Conservation (phyloP, 1,140 invertebrate genomes). For the Drosophila subpulchrella region DNA sequence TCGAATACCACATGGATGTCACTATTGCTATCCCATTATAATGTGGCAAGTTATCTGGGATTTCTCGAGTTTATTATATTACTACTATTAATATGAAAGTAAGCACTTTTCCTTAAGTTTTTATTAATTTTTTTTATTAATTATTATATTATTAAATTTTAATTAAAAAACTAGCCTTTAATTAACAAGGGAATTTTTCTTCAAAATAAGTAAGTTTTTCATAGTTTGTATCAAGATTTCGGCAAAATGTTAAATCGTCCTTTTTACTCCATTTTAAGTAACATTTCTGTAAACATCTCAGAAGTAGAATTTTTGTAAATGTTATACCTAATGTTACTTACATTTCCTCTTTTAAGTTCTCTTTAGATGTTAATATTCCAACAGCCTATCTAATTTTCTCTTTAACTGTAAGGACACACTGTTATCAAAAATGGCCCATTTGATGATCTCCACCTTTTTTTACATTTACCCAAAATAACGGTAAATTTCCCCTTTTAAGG, state of each 20-base stretch:
- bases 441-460: slow-evolving; percentile 5
- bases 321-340: neutral
- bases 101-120: too few species aligned
- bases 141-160: too few species aligned
- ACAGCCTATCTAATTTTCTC: neutral
- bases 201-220: too few species aligned
- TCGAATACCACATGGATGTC: slow-evolving; percentile 47
- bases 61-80: neutral
- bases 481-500: slow-evolving; percentile 41
- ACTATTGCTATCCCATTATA: slow-evolving; percentile 4
- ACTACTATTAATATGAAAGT: neutral
- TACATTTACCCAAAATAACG: slow-evolving; percentile 39
- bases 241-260: too few species aligned
- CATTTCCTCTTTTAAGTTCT: neutral
- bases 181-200: too few species aligned
- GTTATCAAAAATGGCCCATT: neutral
- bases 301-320: neutral
- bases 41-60: too few species aligned
- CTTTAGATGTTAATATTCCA: neutral
- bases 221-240: too few species aligned
- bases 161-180: too few species aligned
- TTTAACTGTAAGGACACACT: neutral
- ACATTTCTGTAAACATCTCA: neutral
- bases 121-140: too few species aligned
- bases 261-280: neutral